Conservation (phyloP, 1,140 invertebrate species). For the Listronotus bonariensis region DNA sequence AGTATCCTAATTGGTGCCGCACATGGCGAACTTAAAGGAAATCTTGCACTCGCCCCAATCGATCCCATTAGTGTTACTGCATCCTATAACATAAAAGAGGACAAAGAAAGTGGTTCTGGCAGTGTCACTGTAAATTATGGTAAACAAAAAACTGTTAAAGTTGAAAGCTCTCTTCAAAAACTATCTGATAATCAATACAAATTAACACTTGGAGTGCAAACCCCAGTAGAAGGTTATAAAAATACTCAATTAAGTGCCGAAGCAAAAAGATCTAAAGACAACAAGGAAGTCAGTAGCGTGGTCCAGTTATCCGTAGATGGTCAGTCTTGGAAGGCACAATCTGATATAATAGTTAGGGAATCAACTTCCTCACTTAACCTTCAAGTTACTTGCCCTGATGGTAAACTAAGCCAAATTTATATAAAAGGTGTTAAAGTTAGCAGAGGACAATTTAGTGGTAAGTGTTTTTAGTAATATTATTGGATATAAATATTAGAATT, state of each 20-base stretch:
- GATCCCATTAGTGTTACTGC: constrained; percentile 39
- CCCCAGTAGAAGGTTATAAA: constrained; percentile 61
- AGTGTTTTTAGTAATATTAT: too few relatives aligned
- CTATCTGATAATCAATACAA: constrained; percentile 56
- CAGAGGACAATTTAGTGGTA: constrained; percentile 61
- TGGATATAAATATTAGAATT: too few relatives aligned
- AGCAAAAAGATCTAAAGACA: constrained; percentile 59
- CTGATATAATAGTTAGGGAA: constrained; percentile 53
- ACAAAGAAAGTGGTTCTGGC: constrained; percentile 39
- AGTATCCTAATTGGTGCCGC: constrained; percentile 39
- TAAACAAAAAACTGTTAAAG: constrained; percentile 59
- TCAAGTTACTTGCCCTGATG: constrained; percentile 56
- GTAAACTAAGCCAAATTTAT: constrained; percentile 59
- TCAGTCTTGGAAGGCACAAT: constrained; percentile 59
- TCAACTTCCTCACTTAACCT: constrained; percentile 26
- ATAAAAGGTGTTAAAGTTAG: constrained; percentile 61
- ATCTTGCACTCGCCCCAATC: constrained; percentile 43
- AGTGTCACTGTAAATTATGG: constrained; percentile 60
- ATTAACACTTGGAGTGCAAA: constrained; percentile 55
- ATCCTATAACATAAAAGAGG: constrained; percentile 36
- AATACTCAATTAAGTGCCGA: constrained; percentile 61
- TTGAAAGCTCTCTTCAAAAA: constrained; percentile 51
- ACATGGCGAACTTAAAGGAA: constrained; percentile 38
- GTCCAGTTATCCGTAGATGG: constrained; percentile 57
- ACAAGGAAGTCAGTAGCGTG: constrained; percentile 56